phyloP scores from a whole-genome alignment of 2,797 vertebrate genomes.

The Sylvia borin region DNA sequence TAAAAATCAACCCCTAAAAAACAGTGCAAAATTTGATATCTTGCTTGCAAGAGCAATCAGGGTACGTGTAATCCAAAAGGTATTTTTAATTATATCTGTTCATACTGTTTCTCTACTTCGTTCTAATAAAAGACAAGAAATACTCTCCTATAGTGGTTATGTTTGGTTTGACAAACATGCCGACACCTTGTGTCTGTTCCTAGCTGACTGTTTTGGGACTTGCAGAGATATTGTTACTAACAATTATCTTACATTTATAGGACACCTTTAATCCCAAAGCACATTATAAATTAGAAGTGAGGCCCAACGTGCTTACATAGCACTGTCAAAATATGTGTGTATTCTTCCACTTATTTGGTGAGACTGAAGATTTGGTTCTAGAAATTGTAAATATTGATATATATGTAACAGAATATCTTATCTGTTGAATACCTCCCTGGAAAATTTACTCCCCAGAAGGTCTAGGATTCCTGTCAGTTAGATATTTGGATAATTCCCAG shows the following conservation, averaged over 20 bases:
- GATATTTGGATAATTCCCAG: neutral
- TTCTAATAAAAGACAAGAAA: constrained; percentile 10
- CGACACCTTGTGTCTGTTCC: neutral
- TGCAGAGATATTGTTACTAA: constrained; percentile 7
- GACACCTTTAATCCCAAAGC: constrained; percentile 44
- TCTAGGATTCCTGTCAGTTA: neutral
- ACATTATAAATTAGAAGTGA: neutral
- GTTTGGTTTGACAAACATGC: constrained; percentile 22
- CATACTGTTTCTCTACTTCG: neutral
- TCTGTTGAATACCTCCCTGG: neutral
- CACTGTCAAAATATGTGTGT: neutral
- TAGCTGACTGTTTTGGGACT: neutral
- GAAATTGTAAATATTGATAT: constrained; percentile 13
- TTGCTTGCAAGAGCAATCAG: constrained; percentile 8
- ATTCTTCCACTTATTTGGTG: neutral
- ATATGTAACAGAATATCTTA: neutral
- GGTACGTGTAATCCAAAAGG: constrained; percentile 13
- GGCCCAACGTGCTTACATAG: neutral
- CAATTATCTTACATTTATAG: constrained; percentile 11
- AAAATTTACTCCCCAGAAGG: neutral
- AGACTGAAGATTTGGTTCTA: neutral
- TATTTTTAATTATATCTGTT: constrained; percentile 15
- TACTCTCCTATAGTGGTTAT: neutral
- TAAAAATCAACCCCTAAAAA: constrained; percentile 25
- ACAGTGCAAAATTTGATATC: neutral